Evolutionary conservation across 2,888 invertebrate species (phyloP).

Genomic region (Drosophila engyochracea): DNA sequence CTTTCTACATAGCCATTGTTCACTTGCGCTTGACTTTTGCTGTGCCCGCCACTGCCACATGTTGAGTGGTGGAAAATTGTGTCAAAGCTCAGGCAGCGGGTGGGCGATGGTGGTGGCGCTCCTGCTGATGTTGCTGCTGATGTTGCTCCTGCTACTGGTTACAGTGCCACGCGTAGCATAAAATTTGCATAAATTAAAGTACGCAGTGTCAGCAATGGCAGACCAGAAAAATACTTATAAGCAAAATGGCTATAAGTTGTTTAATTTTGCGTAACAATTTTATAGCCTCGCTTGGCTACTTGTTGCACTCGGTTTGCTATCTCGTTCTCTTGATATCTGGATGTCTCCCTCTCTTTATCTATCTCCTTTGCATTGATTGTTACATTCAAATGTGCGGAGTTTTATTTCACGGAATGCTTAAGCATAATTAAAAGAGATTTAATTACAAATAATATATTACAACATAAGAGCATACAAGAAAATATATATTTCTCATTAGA

Average conservation of each 20-base stretch:
- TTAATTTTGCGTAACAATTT: conserved; percentile 70
- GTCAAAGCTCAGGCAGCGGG: conserved; percentile 64
- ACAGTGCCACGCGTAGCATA: conserved; percentile 69
- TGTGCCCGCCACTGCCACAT: conserved; percentile 61
- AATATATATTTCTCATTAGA: neutral
- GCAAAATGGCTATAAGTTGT: conserved; percentile 63
- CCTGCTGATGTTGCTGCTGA: conserved; percentile 4
- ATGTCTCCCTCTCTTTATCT: neutral
- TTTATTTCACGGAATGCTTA: neutral
- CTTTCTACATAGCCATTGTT: conserved; percentile 63
- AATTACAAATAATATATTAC: neutral
- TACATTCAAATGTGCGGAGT: conserved; percentile 6
- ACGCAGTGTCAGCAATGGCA: conserved; percentile 47
- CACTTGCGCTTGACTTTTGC: conserved; percentile 55
- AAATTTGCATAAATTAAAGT: conserved; percentile 76
- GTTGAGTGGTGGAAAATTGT: conserved; percentile 77
- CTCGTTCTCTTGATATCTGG: neutral
- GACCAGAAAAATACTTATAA: conserved; percentile 30
- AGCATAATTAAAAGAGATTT: neutral
- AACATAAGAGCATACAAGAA: neutral
- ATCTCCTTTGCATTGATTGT: neutral
- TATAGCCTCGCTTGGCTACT: conserved; percentile 51
- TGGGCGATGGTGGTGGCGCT: conserved; percentile 17
- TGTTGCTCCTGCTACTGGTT: conserved; percentile 15
- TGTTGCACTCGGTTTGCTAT: conserved; percentile 57